These are phyloP conservation scores for Colletes gigas DNA, from an alignment of 1,140 invertebrate genomes.

Conservation along the genomic window DNA sequence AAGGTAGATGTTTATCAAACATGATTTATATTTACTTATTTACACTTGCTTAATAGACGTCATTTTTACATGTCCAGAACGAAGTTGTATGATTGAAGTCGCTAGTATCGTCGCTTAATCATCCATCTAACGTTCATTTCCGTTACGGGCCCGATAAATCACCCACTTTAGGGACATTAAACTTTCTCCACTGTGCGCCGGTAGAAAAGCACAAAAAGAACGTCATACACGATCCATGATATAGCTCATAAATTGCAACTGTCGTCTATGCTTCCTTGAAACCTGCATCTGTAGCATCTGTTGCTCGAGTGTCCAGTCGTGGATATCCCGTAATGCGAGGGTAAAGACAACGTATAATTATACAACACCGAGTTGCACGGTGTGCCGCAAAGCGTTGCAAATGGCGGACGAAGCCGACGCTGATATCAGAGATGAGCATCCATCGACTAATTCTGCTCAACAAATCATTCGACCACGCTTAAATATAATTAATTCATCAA, in stretches of 20 bases:
- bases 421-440: too few species aligned
- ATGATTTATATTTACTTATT: background rate
- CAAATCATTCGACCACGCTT: too few species aligned
- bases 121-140: background rate
- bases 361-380: slow-evolving; percentile 55
- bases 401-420: too few species aligned
- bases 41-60: background rate
- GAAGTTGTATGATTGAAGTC: too few species aligned
- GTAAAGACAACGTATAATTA: slow-evolving; percentile 26
- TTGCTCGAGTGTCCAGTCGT: background rate
- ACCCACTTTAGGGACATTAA: background rate
- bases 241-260: slow-evolving; percentile 3
- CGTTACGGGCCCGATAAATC: background rate
- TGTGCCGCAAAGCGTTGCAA: background rate
- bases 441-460: too few species aligned
- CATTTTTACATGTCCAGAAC: background rate
- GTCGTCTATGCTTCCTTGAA: slow-evolving; percentile 15
- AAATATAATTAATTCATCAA: too few species aligned
- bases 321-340: background rate
- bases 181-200: background rate
- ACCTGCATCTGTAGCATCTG: slow-evolving; percentile 23
- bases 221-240: slow-evolving; percentile 1
- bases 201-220: background rate
- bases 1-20: background rate
- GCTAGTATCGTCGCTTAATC: background rate